Base-by-base conservation (phyloP, 2,888 invertebrate species). In the Hydrotaea cyrtoneurina region DNA sequence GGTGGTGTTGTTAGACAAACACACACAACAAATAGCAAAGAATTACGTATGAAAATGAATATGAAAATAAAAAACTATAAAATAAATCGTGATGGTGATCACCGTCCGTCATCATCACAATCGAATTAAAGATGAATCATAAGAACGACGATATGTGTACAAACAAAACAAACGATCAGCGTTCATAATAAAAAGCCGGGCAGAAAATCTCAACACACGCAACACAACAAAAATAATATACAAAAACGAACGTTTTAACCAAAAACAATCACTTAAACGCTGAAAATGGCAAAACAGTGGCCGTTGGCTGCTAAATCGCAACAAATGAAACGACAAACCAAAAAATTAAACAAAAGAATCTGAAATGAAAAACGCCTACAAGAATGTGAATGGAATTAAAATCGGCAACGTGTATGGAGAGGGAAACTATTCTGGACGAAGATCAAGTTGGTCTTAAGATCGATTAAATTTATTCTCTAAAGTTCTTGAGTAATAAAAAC, bases 81-180 rank as follows among this genome's bases (percentile, higher is more conserved):
- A 64, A 36, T 17, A 15, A 64, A 36, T n/a, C 39, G n/a, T 39
- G 17, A 64, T 36, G n/a, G 39, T 8, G 39, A 39, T 39, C 39
- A 10, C 11, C 39, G 39, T 62, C 23, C 62, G 62, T 62, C 64
- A 72, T 77, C 21, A 81, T 36, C 72, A 55, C 72, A 81, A 73
- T 50, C 50, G 50, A 50, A 50, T 50, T n/a, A 50, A 50, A 50
- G 11, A 13, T 77, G 66, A 66, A 77, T 46, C 31, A 55, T 72
- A 75, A 78, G 46, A 80, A 43, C 31, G 53, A 64, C 77, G 43
- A n/a, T 3, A 53, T 39, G 73, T 81, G 72, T 73, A 73, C 77
- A 26, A 55, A 15, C 10, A 23, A 69, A 53, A 17, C 36, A 71
- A 71, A 71, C 71, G 26, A 17, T n/a, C 26, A 53, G 36, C 62